These are phyloP conservation scores for Erebia epiphron DNA, from an alignment of 2,888 invertebrate genomes.

Conservation along the genomic window DNA sequence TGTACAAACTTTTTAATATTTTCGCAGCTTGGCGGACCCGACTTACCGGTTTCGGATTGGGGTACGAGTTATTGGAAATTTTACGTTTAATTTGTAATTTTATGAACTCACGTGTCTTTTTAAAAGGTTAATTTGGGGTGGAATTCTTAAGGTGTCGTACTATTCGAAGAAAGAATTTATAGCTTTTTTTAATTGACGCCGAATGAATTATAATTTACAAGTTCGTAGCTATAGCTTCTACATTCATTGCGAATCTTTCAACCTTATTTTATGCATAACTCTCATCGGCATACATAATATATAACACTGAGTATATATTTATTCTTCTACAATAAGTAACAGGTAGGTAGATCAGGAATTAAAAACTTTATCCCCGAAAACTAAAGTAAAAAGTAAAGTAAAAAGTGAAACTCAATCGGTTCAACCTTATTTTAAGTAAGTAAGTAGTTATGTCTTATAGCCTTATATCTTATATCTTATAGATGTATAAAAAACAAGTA, in stretches of 20 bases:
- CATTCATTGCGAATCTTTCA: background rate
- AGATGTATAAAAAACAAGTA: too few species aligned
- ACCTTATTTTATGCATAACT: too few species aligned
- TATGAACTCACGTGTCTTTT: slow-evolving; percentile 66
- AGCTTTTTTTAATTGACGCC: background rate
- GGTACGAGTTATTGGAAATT: slow-evolving; percentile 67
- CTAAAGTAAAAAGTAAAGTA: too few species aligned
- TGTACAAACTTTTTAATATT: slow-evolving; percentile 74
- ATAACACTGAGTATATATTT: too few species aligned
- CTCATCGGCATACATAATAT: too few species aligned
- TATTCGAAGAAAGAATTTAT: slow-evolving; percentile 7
- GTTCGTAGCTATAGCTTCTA: background rate
- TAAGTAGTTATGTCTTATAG: too few species aligned
- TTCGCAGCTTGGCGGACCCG: slow-evolving; percentile 69
- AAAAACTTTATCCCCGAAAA: too few species aligned
- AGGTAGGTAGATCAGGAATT: too few species aligned
- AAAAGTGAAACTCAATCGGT: too few species aligned
- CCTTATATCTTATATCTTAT: too few species aligned
- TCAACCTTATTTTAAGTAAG: too few species aligned
- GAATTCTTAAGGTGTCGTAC: slow-evolving; percentile 32
- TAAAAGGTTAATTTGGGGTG: slow-evolving; percentile 68
- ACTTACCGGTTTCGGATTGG: slow-evolving; percentile 59
- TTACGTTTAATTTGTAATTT: slow-evolving; percentile 80
- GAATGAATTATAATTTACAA: background rate
- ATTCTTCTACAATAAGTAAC: too few species aligned